These are phyloP conservation scores for Pherbina coryleti DNA, from an alignment of 2,888 invertebrate genomes.

Conservation along the genomic window DNA sequence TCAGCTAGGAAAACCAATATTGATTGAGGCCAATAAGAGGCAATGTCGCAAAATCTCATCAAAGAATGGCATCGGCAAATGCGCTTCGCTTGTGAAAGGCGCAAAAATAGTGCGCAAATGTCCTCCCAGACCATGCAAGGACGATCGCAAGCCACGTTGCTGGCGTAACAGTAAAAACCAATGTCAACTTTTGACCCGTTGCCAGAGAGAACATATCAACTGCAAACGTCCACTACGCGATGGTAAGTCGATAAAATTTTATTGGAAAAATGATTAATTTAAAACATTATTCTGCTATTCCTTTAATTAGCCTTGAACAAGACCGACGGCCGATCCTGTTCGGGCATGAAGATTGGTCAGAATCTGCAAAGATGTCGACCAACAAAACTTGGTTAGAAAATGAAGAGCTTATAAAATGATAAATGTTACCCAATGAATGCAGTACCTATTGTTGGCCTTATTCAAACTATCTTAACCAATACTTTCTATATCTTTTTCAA, in stretches of 20 bases:
- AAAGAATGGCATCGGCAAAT: conserved; percentile 36
- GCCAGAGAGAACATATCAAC: conserved; percentile 54
- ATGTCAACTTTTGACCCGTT: conserved; percentile 51
- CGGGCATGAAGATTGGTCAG: conserved; percentile 44
- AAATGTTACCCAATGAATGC: no score
- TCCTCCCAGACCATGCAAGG: conserved; percentile 31
- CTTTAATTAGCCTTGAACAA: neutral
- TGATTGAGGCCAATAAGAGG: neutral
- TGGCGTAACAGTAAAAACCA: conserved; percentile 49
- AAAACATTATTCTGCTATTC: neutral
- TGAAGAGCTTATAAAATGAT: no score
- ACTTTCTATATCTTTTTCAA: no score
- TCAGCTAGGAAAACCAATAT: neutral
- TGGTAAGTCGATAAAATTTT: neutral
- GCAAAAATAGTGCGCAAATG: conserved; percentile 30
- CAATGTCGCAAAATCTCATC: conserved; percentile 38
- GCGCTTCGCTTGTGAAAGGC: conserved; percentile 16
- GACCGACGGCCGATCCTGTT: conserved; percentile 29
- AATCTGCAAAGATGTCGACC: conserved; percentile 45
- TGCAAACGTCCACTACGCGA: conserved; percentile 45
- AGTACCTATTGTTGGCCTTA: no score
- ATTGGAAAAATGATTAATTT: neutral
- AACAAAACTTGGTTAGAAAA: neutral
- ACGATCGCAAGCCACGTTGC: conserved; percentile 47
- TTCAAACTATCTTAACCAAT: no score